Conservation (phyloP, 2,113 vertebrate species). For the Puma concolor region DNA sequence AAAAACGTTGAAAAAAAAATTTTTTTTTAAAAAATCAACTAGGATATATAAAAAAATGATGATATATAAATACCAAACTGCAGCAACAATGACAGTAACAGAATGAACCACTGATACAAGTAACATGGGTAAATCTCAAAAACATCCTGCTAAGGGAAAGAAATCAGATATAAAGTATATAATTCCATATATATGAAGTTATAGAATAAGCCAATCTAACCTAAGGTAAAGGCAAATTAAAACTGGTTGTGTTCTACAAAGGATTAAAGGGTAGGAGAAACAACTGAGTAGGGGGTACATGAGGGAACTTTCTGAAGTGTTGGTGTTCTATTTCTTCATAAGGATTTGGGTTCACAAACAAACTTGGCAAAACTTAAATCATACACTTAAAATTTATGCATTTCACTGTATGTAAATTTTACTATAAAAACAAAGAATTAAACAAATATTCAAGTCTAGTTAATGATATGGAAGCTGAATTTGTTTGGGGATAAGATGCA, state of each 20-base stretch:
- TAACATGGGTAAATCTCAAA: background rate
- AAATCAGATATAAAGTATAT: background rate
- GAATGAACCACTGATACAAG: background rate
- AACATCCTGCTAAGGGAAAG: background rate
- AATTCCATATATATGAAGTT: background rate
- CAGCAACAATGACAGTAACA: background rate
- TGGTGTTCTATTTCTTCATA: background rate
- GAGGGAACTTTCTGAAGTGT: background rate
- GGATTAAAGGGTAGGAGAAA: background rate
- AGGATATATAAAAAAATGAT: background rate
- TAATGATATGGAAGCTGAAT: background rate
- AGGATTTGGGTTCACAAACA: background rate
- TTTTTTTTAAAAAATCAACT: too few species aligned
- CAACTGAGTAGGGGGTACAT: background rate
- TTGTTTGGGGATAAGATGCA: background rate
- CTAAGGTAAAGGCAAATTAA: background rate
- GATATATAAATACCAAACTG: background rate
- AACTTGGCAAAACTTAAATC: background rate
- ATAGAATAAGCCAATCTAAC: background rate
- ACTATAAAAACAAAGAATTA: slow-evolving; percentile 15
- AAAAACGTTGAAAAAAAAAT: too few species aligned
- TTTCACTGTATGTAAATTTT: slow-evolving; percentile 37
- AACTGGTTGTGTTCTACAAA: background rate
- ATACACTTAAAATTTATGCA: background rate
- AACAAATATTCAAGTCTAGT: background rate